Percentiles rank a stretch among this genome's conserved stretches.
phyloP scores from a whole-genome alignment of 2,888 invertebrate genomes.

The Ferdinandea cuprea region DNA sequence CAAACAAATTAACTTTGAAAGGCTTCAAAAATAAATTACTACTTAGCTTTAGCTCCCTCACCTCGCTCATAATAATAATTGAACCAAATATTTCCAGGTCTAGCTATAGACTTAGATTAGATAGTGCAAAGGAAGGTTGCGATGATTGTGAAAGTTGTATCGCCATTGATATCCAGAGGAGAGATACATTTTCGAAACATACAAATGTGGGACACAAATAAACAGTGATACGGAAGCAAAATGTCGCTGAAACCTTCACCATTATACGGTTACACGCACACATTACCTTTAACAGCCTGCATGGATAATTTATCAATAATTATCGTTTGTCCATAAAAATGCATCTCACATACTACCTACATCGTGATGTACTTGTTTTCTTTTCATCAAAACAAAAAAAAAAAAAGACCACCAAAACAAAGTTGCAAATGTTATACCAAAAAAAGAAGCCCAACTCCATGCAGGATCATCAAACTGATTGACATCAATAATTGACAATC shows the following conservation, averaged over 20 bases:
- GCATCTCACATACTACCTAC: constrained; percentile 62
- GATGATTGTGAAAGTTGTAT: too few species aligned
- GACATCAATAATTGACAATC: constrained; percentile 75
- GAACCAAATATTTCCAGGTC: neutral
- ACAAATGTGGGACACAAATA: too few species aligned
- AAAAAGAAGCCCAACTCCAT: neutral
- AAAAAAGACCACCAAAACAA: constrained; percentile 30
- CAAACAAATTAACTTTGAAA: neutral
- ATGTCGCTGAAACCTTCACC: too few species aligned
- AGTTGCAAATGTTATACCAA: neutral
- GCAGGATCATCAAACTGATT: constrained; percentile 71
- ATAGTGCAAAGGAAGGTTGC: too few species aligned
- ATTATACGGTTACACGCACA: too few species aligned
- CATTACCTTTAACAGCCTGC: constrained; percentile 32
- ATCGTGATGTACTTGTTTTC: neutral
- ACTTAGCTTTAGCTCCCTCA: neutral
- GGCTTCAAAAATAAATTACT: neutral
- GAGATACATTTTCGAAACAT: too few species aligned
- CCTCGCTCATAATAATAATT: neutral
- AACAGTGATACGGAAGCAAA: too few species aligned
- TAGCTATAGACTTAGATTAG: too few species aligned
- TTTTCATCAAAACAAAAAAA: neutral
- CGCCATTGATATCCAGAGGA: too few species aligned
- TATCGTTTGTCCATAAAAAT: constrained; percentile 55
- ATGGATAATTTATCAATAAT: constrained; percentile 59